Conservation (phyloP, 2,797 vertebrate species). For the Spea hammondii region DNA sequence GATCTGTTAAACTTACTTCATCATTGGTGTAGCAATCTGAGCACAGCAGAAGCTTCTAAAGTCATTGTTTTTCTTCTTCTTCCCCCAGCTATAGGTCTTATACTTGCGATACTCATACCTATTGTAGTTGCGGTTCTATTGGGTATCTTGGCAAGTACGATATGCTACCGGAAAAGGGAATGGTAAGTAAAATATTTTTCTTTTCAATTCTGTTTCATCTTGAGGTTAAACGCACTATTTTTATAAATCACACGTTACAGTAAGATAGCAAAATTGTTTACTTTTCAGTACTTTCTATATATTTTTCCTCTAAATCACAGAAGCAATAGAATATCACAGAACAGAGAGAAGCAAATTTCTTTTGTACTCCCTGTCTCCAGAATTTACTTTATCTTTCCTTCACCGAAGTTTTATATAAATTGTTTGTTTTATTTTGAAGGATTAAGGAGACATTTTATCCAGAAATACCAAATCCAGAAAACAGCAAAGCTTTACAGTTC, state of each 20-base stretch:
- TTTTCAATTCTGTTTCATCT: not conserved
- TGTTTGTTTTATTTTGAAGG: constrained; percentile 66
- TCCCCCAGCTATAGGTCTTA: constrained; percentile 73
- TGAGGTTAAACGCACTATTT: too few relatives aligned
- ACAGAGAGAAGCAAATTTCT: not conserved
- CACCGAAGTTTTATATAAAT: not conserved
- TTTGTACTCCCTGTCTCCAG: not conserved
- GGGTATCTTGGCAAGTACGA: constrained; percentile 73
- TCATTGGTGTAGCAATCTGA: too few relatives aligned
- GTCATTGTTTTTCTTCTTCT: constrained; percentile 4
- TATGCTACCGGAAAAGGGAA: constrained; percentile 90
- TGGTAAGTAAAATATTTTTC: constrained; percentile 84
- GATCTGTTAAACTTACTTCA: too few relatives aligned
- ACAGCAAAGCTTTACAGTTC: constrained; percentile 75
- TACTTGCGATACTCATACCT: constrained; percentile 84
- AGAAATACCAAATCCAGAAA: constrained; percentile 92
- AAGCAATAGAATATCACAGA: not conserved
- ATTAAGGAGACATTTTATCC: constrained; percentile 95
- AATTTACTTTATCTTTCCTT: not conserved
- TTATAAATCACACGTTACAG: too few relatives aligned
- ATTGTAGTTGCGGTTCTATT: constrained; percentile 75
- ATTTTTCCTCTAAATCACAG: not conserved
- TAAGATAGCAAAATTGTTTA: too few relatives aligned
- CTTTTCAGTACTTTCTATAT: too few relatives aligned
- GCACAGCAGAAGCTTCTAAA: too few relatives aligned